Conservation (phyloP, 1,140 invertebrate genomes). For the Drosophila busckii region DNA sequence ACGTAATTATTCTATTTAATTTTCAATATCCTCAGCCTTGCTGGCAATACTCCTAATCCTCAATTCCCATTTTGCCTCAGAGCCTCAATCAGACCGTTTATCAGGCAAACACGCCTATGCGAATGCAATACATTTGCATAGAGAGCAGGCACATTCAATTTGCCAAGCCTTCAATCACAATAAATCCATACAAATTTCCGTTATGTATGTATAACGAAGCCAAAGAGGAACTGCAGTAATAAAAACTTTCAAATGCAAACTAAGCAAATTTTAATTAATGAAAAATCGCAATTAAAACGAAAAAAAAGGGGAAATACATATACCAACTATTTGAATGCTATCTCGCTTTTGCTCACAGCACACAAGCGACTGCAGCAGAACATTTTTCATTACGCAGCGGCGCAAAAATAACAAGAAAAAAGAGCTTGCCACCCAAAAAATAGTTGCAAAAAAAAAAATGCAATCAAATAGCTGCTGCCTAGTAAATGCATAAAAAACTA, state of each 20-base stretch:
- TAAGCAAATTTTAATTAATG: slow-evolving; percentile 78
- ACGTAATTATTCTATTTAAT: no score
- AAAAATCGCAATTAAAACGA: slow-evolving; percentile 78
- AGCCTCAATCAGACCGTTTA: slow-evolving; percentile 21
- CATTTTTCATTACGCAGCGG: slow-evolving; percentile 51
- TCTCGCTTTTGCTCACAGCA: slow-evolving; percentile 36
- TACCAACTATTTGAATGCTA: slow-evolving; percentile 2
- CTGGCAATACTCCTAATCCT: no score
- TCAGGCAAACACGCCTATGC: slow-evolving; percentile 19
- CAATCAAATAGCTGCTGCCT: slow-evolving; percentile 53
- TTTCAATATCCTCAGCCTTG: no score
- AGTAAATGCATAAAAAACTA: slow-evolving; percentile 62
- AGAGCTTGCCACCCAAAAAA: slow-evolving; percentile 17
- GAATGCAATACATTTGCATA: slow-evolving; percentile 1
- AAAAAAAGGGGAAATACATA: slow-evolving; percentile 33
- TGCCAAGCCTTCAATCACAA: slow-evolving; percentile 70
- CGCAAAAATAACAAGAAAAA: slow-evolving; percentile 37
- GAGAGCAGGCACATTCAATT: slow-evolving; percentile 54
- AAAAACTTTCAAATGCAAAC: slow-evolving; percentile 73
- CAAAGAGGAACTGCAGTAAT: slow-evolving; percentile 39
- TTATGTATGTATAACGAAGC: slow-evolving; percentile 18
- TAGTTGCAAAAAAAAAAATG: slow-evolving; percentile 42
- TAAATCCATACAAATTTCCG: slow-evolving; percentile 76
- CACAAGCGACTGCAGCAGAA: slow-evolving; percentile 6
- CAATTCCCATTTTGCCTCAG: no score